phyloP scores from a whole-genome alignment of 1,140 invertebrate genomes.

The Ruditapes philippinarum region DNA sequence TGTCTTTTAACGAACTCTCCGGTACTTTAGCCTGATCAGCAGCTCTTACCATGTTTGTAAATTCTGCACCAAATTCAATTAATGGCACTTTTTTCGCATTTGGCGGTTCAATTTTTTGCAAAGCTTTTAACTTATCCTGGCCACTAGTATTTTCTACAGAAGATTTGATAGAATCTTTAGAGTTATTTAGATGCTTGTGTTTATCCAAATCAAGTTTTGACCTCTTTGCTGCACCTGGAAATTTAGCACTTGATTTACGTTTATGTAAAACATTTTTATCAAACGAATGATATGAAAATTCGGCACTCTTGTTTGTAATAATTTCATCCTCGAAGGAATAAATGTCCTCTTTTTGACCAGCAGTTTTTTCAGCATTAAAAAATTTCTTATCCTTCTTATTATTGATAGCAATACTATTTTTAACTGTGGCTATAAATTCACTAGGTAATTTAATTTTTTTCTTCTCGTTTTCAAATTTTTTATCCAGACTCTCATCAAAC shows the following conservation, averaged over 20 bases:
- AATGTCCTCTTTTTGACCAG: neutral
- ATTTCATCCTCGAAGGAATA: slow-evolving; percentile 1
- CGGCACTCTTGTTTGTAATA: neutral
- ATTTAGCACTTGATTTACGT: slow-evolving; percentile 2
- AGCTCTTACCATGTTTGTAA: neutral
- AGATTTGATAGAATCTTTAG: too few species aligned
- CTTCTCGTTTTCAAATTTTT: neutral
- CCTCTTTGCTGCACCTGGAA: too few species aligned
- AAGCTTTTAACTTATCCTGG: too few species aligned
- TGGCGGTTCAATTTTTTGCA: too few species aligned
- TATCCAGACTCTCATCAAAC: neutral
- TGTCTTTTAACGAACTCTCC: too few species aligned
- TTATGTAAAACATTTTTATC: slow-evolving; percentile 14
- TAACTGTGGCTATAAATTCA: neutral
- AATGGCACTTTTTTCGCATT: neutral
- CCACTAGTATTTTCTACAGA: too few species aligned
- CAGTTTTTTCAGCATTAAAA: neutral
- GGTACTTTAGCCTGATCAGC: neutral
- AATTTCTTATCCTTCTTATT: neutral
- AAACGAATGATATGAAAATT: slow-evolving; percentile 21
- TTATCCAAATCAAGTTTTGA: too few species aligned
- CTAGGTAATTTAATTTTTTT: neutral
- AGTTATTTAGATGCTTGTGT: too few species aligned
- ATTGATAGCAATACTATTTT: neutral
- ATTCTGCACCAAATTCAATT: neutral